phyloP scores from a whole-genome alignment of 2,888 invertebrate genomes.

The Spodoptera littoralis region DNA sequence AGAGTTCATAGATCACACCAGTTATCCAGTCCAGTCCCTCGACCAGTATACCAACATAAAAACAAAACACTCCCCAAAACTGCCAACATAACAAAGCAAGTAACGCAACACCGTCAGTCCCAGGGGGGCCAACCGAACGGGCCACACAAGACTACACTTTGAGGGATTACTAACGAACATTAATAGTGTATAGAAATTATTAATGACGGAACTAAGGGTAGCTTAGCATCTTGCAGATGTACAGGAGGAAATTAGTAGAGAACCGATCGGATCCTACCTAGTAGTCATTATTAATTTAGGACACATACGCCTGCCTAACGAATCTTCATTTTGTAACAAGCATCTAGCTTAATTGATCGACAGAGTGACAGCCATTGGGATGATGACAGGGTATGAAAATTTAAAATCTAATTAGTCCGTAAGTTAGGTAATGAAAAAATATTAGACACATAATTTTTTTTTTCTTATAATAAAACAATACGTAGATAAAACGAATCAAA shows the following conservation, averaged over 20 bases:
- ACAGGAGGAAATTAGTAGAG: slow-evolving; percentile 37
- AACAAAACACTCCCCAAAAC: slow-evolving; percentile 29
- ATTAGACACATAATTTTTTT: too few species aligned
- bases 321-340: too few species aligned
- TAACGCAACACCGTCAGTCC: slow-evolving; percentile 48
- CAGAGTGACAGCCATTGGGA: too few species aligned
- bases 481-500: too few species aligned
- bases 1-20: too few species aligned
- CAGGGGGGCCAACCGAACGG: slow-evolving; percentile 47
- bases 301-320: too few species aligned
- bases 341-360: too few species aligned
- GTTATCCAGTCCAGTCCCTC: too few species aligned
- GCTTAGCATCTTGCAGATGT: slow-evolving; percentile 34
- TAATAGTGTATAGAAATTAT: slow-evolving; percentile 54
- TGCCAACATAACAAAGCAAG: slow-evolving; percentile 59
- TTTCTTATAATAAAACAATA: too few species aligned
- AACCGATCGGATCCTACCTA: slow-evolving; percentile 8
- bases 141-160: slow-evolving; percentile 51
- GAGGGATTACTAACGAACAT: slow-evolving; percentile 48
- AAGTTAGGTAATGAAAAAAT: too few species aligned
- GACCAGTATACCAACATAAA: slow-evolving; percentile 13
- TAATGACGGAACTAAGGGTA: slow-evolving; percentile 38
- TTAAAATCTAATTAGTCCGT: too few species aligned
- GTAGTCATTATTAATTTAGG: slow-evolving; percentile 18
- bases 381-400: too few species aligned